phyloP scores from a whole-genome alignment of 2,888 invertebrate genomes.

The Sisyra terminalis region DNA sequence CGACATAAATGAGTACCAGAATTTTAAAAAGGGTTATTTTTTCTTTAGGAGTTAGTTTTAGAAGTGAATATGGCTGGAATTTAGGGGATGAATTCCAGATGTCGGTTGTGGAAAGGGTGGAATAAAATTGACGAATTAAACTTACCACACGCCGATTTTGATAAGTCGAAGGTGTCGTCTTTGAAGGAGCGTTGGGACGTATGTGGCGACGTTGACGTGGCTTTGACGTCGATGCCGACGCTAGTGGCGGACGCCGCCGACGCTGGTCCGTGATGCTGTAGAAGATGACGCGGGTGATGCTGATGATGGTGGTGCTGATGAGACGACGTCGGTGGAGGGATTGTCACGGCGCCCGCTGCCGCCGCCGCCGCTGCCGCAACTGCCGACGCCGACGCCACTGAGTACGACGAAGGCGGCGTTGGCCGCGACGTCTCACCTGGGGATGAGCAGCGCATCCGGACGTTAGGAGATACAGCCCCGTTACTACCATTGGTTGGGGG shows the following conservation, averaged over 20 bases:
- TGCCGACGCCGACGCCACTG: conserved; percentile 20
- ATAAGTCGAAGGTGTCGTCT: conserved; percentile 43
- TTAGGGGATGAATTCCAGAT: no score
- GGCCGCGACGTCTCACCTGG: conserved; percentile 11
- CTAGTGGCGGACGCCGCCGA: conserved; percentile 23
- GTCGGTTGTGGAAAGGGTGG: no score
- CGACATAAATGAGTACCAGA: no score
- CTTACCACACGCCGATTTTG: conserved; percentile 45
- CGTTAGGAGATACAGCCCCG: no score
- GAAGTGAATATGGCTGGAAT: no score
- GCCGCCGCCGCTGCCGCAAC: conserved; percentile 30
- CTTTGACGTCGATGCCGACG: conserved; percentile 30
- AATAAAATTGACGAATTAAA: conserved; percentile 14
- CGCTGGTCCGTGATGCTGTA: no score
- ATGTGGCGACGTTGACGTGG: conserved; percentile 40
- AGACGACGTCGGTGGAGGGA: conserved; percentile 20
- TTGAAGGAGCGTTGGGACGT: no score
- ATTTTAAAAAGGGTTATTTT: no score
- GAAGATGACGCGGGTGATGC: conserved; percentile 26
- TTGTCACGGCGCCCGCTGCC: conserved; percentile 27
- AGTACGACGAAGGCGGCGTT: conserved; percentile 23
- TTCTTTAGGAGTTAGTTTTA: no score
- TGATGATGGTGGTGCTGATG: conserved; percentile 23
- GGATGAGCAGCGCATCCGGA: neutral
- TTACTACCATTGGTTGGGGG: neutral